Conservation (phyloP, 2,797 vertebrate genomes). For the Danio jaintianensis region DNA sequence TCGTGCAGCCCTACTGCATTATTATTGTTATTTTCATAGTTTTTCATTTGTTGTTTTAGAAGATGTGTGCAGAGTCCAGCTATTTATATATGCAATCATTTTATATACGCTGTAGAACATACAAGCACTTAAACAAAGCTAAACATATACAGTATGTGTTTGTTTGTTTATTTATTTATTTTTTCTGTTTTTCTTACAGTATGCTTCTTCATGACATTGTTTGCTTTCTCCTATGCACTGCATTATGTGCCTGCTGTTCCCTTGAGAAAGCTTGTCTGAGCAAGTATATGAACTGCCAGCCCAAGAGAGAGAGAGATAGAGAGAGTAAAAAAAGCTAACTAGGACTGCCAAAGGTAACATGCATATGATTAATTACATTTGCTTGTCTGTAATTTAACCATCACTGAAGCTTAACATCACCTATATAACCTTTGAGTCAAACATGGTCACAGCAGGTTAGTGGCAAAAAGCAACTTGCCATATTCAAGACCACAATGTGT, state of each 20-base stretch:
- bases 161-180: background rate
- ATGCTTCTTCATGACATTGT: constrained; percentile 9
- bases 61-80: background rate
- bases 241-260: background rate
- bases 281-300: background rate
- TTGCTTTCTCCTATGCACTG: background rate
- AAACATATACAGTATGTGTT: no score
- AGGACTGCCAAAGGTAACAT: constrained; percentile 8
- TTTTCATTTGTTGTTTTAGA: background rate
- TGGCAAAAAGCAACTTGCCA: background rate
- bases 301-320: background rate
- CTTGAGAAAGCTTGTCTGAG: constrained; percentile 27
- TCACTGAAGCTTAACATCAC: background rate
- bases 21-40: background rate
- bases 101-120: background rate
- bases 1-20: no score
- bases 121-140: background rate
- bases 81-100: background rate
- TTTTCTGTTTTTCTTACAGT: background rate
- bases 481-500: background rate
- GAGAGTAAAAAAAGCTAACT: background rate
- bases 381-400: constrained; percentile 4
- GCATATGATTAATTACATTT: background rate
- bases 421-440: background rate
- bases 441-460: background rate